Percentiles rank a stretch among this genome's conserved stretches.
These are phyloP conservation scores for Ophonus ardosiacus DNA, from an alignment of 2,888 invertebrate genomes.

Conservation along the genomic window DNA sequence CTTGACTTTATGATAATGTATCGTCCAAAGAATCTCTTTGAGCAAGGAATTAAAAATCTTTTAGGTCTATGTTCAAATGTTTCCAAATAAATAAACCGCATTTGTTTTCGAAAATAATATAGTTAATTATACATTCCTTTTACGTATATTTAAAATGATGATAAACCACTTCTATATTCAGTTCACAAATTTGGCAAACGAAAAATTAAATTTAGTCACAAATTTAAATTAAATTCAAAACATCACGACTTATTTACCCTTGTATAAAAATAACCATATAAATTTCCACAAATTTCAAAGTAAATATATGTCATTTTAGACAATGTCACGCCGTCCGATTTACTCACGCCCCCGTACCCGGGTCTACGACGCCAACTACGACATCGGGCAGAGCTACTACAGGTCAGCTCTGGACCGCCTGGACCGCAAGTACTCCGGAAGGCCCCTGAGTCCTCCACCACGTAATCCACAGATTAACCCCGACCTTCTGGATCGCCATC, in stretches of 20 bases:
- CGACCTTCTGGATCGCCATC: constrained; percentile 74
- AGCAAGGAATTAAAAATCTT: no score
- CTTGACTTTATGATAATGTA: no score
- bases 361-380: constrained; percentile 91
- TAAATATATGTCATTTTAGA: constrained; percentile 27
- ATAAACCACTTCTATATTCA: background rate
- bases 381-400: constrained; percentile 90
- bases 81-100: no score
- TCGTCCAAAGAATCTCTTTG: no score
- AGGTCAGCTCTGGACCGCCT: constrained; percentile 86
- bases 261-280: constrained; percentile 1
- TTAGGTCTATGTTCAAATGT: no score
- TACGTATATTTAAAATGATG: background rate
- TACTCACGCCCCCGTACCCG: constrained; percentile 84
- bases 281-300: background rate
- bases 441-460: constrained; percentile 73
- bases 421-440: constrained; percentile 83
- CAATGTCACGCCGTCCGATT: constrained; percentile 72
- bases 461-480: constrained; percentile 68
- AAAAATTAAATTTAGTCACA: background rate
- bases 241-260: background rate
- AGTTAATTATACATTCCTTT: background rate
- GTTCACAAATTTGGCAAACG: background rate
- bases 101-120: no score
- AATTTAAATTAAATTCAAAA: background rate